Conservation (phyloP, 2,888 invertebrate species). For the Papilio protenor region DNA sequence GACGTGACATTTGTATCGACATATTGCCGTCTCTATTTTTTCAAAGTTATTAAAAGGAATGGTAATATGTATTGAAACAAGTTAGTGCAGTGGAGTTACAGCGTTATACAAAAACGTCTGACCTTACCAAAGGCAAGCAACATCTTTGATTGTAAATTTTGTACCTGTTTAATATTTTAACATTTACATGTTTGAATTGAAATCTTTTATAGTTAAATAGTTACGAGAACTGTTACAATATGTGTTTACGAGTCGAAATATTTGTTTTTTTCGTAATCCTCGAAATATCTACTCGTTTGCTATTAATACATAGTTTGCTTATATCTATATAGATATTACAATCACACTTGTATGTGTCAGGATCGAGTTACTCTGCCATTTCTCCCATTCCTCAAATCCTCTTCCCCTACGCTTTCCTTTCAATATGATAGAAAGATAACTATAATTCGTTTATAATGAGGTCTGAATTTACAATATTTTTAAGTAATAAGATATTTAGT, state of each 20-base stretch:
- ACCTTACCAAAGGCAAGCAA: slow-evolving; percentile 41
- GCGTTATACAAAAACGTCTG: slow-evolving; percentile 13
- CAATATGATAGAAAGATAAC: no score
- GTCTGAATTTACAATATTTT: no score
- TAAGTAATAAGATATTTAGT: no score
- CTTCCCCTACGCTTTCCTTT: no score
- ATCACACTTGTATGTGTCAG: no score
- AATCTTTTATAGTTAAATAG: slow-evolving; percentile 3
- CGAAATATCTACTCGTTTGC: neutral
- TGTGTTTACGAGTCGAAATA: neutral
- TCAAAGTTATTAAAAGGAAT: no score
- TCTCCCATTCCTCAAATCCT: no score
- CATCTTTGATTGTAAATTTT: slow-evolving; percentile 32
- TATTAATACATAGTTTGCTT: neutral
- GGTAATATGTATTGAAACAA: no score
- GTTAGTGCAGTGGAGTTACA: no score
- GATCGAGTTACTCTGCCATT: no score
- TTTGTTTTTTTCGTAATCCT: neutral
- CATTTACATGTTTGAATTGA: slow-evolving; percentile 5
- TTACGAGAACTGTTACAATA: slow-evolving; percentile 7
- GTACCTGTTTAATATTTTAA: neutral
- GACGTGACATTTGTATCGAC: neutral
- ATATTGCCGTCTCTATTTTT: no score
- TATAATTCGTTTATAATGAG: no score
- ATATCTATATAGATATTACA: neutral